Conservation (phyloP, 2,888 invertebrate species). For the Crossocerus cetratus region DNA sequence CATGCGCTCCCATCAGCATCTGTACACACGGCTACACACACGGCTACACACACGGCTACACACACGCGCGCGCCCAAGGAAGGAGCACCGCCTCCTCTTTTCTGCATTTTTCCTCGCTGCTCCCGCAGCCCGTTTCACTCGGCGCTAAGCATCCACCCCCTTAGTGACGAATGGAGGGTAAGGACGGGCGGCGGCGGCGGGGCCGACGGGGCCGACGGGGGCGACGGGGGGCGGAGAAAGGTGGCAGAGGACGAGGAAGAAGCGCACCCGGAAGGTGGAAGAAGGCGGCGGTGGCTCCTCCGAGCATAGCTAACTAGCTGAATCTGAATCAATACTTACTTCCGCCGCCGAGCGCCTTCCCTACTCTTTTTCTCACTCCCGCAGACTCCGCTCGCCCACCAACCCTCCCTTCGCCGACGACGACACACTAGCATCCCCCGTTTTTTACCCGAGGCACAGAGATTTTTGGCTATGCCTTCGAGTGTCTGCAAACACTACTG, state of each 20-base stretch:
- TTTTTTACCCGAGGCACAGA: constrained; percentile 44
- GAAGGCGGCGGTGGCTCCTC: constrained; percentile 55
- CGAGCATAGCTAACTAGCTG: constrained; percentile 74
- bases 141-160: constrained; percentile 30
- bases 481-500: constrained; percentile 23
- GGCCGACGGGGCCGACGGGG: constrained; percentile 18
- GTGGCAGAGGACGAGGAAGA: constrained; percentile 33
- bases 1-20: constrained; percentile 10
- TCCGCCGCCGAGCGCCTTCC: constrained; percentile 62
- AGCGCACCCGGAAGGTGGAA: constrained; percentile 19
- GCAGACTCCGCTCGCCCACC: constrained; percentile 18
- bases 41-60: not conserved
- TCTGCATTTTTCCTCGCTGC: constrained; percentile 29
- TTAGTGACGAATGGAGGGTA: constrained; percentile 30
- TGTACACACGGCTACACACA: not conserved
- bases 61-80: not conserved
- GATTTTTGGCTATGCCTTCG: constrained; percentile 44
- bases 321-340: constrained; percentile 75
- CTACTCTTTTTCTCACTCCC: constrained; percentile 38
- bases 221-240: constrained; percentile 44
- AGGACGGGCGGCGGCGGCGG: constrained; percentile 35
- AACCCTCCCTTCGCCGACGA: constrained; percentile 16
- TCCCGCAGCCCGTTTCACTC: constrained; percentile 23
- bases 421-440: constrained; percentile 13
- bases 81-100: constrained; percentile 23